phyloP scores from a whole-genome alignment of 2,113 vertebrate genomes.

The Austrofundulus limnaeus region DNA sequence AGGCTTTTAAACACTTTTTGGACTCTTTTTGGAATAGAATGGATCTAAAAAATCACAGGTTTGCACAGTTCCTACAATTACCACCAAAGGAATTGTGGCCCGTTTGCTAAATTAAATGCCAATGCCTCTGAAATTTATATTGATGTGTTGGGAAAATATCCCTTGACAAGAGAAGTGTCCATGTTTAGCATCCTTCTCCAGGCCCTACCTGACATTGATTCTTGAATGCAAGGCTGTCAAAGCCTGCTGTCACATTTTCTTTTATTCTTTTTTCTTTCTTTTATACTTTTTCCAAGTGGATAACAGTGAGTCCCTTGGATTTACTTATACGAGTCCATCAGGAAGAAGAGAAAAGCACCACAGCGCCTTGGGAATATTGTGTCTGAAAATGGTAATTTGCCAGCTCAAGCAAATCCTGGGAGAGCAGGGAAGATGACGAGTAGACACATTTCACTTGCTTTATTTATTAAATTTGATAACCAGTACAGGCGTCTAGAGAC shows the following conservation, averaged over 20 bases:
- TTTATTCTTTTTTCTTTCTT: conserved; percentile 29
- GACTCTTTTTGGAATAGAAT: too few relatives aligned
- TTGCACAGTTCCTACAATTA: too few relatives aligned
- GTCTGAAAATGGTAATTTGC: conserved; percentile 78
- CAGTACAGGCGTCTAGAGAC: conserved; percentile 71
- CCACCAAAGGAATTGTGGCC: neutral
- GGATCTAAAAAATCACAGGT: too few relatives aligned
- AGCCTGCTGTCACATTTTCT: conserved; percentile 45
- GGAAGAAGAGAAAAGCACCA: conserved; percentile 70
- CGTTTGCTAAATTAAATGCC: conserved; percentile 18
- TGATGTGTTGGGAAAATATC: conserved; percentile 14
- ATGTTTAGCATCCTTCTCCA: conserved; percentile 14
- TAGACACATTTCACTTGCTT: conserved; percentile 79
- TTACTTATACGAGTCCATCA: conserved; percentile 74
- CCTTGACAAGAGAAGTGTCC: conserved; percentile 31
- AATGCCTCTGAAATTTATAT: conserved; percentile 11
- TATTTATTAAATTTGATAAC: conserved; percentile 83
- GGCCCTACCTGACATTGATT: conserved; percentile 38
- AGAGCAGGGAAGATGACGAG: conserved; percentile 75
- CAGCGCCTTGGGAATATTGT: conserved; percentile 64
- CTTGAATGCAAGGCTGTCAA: conserved; percentile 63
- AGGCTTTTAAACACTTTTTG: too few relatives aligned
- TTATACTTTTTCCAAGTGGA: conserved; percentile 65
- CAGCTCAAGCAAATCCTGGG: conserved; percentile 72
- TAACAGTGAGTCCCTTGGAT: conserved; percentile 71